phyloP scores from a whole-genome alignment of 1,140 invertebrate species.

The Gryllus bimaculatus region DNA sequence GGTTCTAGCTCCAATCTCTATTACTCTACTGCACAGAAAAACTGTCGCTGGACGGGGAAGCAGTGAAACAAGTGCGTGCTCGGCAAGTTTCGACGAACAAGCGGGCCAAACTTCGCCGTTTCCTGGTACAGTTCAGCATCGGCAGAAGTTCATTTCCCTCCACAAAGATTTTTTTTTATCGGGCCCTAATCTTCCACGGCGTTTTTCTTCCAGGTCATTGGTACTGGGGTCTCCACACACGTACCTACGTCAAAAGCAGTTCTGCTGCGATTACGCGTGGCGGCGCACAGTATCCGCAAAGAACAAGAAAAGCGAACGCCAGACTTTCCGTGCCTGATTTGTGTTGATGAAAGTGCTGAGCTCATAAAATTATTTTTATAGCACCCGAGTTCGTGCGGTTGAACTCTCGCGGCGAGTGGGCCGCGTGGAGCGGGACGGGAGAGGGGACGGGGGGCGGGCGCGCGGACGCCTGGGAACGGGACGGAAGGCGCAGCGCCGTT shows the following conservation, averaged over 20 bases:
- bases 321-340: neutral
- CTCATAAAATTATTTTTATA: conserved; percentile 2
- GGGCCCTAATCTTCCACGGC: too few species aligned
- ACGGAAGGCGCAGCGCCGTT: neutral
- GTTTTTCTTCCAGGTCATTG: too few species aligned
- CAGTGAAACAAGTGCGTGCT: neutral
- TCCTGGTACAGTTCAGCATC: neutral
- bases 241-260: too few species aligned
- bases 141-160: too few species aligned
- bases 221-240: too few species aligned
- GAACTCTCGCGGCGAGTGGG: too few species aligned
- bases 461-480: neutral
- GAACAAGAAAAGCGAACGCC: neutral
- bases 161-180: too few species aligned
- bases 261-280: too few species aligned
- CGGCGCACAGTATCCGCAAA: neutral
- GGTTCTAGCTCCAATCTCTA: too few species aligned
- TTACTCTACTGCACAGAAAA: neutral
- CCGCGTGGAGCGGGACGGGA: too few species aligned
- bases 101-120: neutral
- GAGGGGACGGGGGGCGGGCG: neutral
- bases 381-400: neutral
- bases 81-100: neutral
- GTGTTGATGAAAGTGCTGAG: neutral
- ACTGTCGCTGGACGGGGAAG: neutral